These are phyloP conservation scores for Copidosoma floridanum DNA, from an alignment of 1,140 invertebrate species.

Conservation along the genomic window DNA sequence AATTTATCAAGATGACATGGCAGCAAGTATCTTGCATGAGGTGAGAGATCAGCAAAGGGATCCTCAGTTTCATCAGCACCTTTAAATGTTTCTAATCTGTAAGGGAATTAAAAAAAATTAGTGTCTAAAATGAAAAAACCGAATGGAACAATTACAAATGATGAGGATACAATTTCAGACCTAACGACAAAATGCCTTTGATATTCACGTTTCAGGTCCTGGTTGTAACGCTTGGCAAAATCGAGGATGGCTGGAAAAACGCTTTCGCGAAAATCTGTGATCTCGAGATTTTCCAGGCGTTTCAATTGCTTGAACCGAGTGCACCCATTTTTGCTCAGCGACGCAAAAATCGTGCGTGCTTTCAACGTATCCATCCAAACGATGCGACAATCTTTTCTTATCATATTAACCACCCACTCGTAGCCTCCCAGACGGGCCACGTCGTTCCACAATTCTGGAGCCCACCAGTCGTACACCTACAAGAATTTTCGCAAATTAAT, in stretches of 20 bases:
- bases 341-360: conserved; percentile 26
- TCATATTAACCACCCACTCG: conserved; percentile 38
- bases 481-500: too few species aligned
- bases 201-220: conserved; percentile 27
- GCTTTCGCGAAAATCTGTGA: conserved; percentile 40
- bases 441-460: conserved; percentile 36
- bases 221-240: conserved; percentile 30
- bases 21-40: conserved; percentile 35
- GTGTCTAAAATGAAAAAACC: neutral
- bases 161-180: conserved; percentile 17
- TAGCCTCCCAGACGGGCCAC: conserved; percentile 39
- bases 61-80: conserved; percentile 24
- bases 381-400: conserved; percentile 30
- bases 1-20: conserved; percentile 33
- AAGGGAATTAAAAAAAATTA: conserved; percentile 1
- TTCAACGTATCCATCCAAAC: conserved; percentile 41
- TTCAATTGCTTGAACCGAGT: conserved; percentile 19
- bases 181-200: conserved; percentile 34
- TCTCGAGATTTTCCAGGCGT: conserved; percentile 12
- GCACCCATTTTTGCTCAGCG: conserved; percentile 19
- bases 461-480: conserved; percentile 44
- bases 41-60: conserved; percentile 35
- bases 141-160: neutral
- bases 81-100: conserved; percentile 31
- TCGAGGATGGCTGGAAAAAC: conserved; percentile 33